Evolutionary conservation across 2,888 invertebrate genomes (phyloP).

Genomic region (Caenorhabditis virilis): DNA sequence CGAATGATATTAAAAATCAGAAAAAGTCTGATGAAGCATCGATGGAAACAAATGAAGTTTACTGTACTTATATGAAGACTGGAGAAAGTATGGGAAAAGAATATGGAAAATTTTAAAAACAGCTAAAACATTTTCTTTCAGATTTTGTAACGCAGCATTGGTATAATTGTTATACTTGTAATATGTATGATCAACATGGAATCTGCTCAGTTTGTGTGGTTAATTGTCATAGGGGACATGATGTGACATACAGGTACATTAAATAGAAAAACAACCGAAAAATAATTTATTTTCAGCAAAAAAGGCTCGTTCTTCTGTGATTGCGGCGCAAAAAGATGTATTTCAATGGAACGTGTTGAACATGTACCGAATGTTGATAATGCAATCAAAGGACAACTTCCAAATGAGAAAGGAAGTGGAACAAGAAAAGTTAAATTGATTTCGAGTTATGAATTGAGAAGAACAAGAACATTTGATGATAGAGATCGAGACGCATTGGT

Average conservation of each 20-base stretch:
- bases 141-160: constrained; percentile 90
- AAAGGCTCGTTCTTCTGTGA: constrained; percentile 99
- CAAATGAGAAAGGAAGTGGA: neutral
- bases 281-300: constrained; percentile 81
- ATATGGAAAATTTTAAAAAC: neutral
- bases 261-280: neutral
- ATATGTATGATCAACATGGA: constrained; percentile 96
- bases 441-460: neutral
- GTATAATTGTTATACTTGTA: constrained; percentile 98
- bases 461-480: neutral
- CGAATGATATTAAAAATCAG: too few relatives aligned
- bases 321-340: constrained; percentile 79
- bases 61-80: constrained; percentile 19
- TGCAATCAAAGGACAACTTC: constrained; percentile 31
- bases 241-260: constrained; percentile 69
- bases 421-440: neutral
- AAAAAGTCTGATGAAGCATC: neutral
- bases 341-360: constrained; percentile 14
- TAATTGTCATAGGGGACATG: constrained; percentile 94
- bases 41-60: neutral
- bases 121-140: constrained; percentile 68
- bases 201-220: constrained; percentile 96
- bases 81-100: constrained; percentile 14
- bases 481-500: neutral
- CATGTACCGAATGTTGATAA: constrained; percentile 22